Conservation (phyloP, 2,888 invertebrate species). For the Marronus borbonicus region DNA sequence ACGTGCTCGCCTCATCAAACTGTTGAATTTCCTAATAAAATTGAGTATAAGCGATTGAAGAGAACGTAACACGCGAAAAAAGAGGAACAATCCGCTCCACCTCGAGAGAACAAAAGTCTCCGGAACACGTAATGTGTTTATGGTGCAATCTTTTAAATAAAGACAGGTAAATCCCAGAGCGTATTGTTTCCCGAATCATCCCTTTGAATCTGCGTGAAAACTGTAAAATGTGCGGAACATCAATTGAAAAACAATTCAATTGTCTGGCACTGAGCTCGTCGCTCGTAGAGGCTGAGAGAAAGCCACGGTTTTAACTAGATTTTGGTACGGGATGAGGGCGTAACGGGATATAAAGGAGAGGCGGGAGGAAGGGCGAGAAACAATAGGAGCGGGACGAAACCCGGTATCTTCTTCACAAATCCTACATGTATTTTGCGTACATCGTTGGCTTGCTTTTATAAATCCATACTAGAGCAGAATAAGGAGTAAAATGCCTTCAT, state of each 20-base stretch:
- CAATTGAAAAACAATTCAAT: slow-evolving; percentile 59
- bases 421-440: neutral
- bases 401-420: slow-evolving; percentile 1
- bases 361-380: neutral
- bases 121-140: slow-evolving; percentile 58
- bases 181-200: slow-evolving; percentile 57
- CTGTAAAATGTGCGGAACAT: slow-evolving; percentile 58
- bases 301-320: slow-evolving; percentile 55
- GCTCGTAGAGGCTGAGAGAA: slow-evolving; percentile 33
- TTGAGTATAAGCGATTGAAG: slow-evolving; percentile 26
- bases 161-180: slow-evolving; percentile 59
- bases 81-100: neutral
- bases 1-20: slow-evolving; percentile 17
- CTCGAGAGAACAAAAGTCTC: slow-evolving; percentile 31
- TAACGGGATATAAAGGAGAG: slow-evolving; percentile 10
- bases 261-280: slow-evolving; percentile 54
- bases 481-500: too few species aligned
- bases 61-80: neutral
- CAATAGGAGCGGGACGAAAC: neutral
- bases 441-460: slow-evolving; percentile 9
- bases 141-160: slow-evolving; percentile 59
- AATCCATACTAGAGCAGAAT: neutral
- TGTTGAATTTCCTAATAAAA: slow-evolving; percentile 38
- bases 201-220: slow-evolving; percentile 57
- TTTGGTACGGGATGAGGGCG: slow-evolving; percentile 8